Conservation (phyloP, 2,113 vertebrate species). For the Trichomycterus rosablanca region DNA sequence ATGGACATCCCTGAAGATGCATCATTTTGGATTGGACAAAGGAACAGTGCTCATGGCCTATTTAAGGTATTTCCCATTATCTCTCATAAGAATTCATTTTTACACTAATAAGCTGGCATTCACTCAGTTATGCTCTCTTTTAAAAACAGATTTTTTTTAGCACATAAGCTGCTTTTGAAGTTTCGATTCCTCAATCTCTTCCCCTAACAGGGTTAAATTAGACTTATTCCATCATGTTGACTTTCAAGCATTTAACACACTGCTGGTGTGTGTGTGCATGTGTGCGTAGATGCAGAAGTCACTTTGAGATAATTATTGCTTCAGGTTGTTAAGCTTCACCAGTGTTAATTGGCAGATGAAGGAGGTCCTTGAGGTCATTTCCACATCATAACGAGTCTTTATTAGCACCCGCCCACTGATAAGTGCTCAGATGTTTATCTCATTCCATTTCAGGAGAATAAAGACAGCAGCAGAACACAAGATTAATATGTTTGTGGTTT, state of each 20-base stretch:
- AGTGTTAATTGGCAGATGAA: slow-evolving; percentile 62
- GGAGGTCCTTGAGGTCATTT: slow-evolving; percentile 54
- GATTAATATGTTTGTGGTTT: too few species aligned
- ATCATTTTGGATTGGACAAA: slow-evolving; percentile 91
- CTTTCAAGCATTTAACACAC: slow-evolving; percentile 19
- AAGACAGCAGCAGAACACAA: too few species aligned
- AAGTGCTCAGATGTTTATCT: slow-evolving; percentile 41
- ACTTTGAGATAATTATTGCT: slow-evolving; percentile 34
- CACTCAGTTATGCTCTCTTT: slow-evolving; percentile 12
- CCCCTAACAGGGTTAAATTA: slow-evolving; percentile 26
- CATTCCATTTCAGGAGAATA: slow-evolving; percentile 37
- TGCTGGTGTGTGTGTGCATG: slow-evolving; percentile 27
- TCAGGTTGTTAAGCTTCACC: slow-evolving; percentile 48
- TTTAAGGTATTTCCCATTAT: slow-evolving; percentile 78
- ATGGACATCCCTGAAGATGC: slow-evolving; percentile 86
- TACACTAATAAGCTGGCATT: not conserved
- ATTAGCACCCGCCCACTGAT: slow-evolving; percentile 47
- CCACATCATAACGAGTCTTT: slow-evolving; percentile 48
- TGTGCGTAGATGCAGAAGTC: slow-evolving; percentile 3
- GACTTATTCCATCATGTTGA: slow-evolving; percentile 11
- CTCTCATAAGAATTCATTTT: not conserved
- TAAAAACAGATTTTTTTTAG: slow-evolving; percentile 14
- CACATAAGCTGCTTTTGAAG: slow-evolving; percentile 17
- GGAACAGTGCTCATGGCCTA: slow-evolving; percentile 90
- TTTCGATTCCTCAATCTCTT: slow-evolving; percentile 18